Base-by-base conservation (phyloP, 2,888 invertebrate genomes). In the Ophion slaviceki region DNA sequence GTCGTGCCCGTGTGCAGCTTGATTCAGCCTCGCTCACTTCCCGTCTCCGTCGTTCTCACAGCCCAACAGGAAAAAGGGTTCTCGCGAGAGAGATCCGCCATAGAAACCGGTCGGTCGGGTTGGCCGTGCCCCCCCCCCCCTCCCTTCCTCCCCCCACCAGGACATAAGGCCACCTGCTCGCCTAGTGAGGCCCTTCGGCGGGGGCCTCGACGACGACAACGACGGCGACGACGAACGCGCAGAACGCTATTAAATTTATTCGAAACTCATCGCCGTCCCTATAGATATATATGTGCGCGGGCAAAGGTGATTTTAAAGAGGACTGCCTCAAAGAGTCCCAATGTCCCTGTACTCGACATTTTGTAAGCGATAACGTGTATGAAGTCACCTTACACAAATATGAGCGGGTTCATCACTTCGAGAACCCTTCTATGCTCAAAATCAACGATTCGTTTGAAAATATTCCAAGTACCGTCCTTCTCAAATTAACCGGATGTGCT, bases 51-150 rank as follows among this genome's bases (percentile, higher is more conserved):
- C 45, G 64, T 82, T 83, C 85, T 82, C 83, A 80, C 77, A 74
- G 66, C 17, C 53, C 53, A 70, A 70, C 45, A 62, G 57, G 72
- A 79, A 81, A 76, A 82, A 86, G 84, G 83, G 81, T 82, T 59
- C 91, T 90, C 88, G 80, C 74, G 78, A 74, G 82, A 76, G 84
- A 89, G 90, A 91, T 92, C 91, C 89, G 90, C 91, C 91, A 89
- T 90, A 90, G 91, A 93, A 93, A 93, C 93, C 93, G 94, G 94
- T 94, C 92, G 91, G 92, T 93, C 92, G 91, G 92, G 93, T 93
- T 92, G 88, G 87, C 75, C 84, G 87, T 88, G 88, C 83, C 90
- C 91, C 91, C 91, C 87, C 91, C 91, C 53, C 53, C 83, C 91
- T 90, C 53, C 53, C 90, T 87, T 91, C 91, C 53, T 14, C 17